Evolutionary conservation across 2,888 invertebrate genomes (phyloP), one percentile per base, ranked within the genome.

Genomic region (Eulithis testata): DNA sequence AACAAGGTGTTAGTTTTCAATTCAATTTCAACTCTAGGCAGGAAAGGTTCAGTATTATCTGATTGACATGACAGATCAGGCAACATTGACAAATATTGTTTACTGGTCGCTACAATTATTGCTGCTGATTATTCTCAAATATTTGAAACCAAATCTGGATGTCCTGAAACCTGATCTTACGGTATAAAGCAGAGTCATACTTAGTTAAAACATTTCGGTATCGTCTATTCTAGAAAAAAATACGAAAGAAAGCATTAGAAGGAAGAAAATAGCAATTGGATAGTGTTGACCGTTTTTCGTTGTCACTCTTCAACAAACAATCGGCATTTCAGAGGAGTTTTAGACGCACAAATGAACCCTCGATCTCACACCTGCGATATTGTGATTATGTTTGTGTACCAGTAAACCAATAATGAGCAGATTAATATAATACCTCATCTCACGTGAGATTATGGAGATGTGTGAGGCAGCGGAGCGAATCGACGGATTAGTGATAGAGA

Each of bases 341-440:
- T 12, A 56, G 51, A 47, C 44, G 36, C 14, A 11, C 27, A 50
- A 37, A 7, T 7, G 5, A 12, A 12, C 45, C 12, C 45, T 45
- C 45, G 7, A 45, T 45, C 0, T 45, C 12, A 45, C 12, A 45
- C 12, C 37, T 2, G 6, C 5, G 37, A 7, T 37, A 37, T 37
- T 21, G 21, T 37, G 37, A 37, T 2, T 37, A 9, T 40, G 40
- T 5, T 8, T 40, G 40, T 40, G 8, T 40, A 31, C 6, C 47
- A 7, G 21, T 49, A 3, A 21, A 45, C 11, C 57, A 9, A 31
- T 60, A 61, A 55, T 62, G 12, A 52, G 45, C 53, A 51, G 40
- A 66, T 63, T 63, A 66, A 60, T 63, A 66, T 63, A 66, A 60
- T 63, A 66, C 51, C 45, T 63, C 55, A 66, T 47, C 40, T 45